A percentile compares a stretch with the other conserved stretches of the same genome.
Evolutionary conservation across 2,888 invertebrate genomes (phyloP).

Genomic region (Pheosia tremula): DNA sequence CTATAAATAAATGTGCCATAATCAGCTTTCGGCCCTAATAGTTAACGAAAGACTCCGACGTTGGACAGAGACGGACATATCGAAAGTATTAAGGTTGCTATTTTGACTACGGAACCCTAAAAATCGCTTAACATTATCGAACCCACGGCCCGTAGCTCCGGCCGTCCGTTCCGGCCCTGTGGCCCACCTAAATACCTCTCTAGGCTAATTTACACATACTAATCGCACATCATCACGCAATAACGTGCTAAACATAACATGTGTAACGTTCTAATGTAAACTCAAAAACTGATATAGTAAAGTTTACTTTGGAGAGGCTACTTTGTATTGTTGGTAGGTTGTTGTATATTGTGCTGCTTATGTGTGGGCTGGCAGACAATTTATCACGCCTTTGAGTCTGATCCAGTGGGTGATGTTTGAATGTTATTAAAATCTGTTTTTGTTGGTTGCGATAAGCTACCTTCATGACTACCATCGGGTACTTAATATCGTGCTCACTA

Average conservation of each 20-base stretch:
- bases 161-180: not conserved
- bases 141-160: not conserved
- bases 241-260: not conserved
- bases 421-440: not conserved
- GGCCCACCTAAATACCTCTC: conserved; percentile 31
- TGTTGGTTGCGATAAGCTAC: not conserved
- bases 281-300: not conserved
- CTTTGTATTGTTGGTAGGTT: not conserved
- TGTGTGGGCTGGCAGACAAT: conserved; percentile 24
- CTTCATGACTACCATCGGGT: not conserved
- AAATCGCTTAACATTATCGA: not conserved
- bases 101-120: no score
- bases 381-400: conserved; percentile 11
- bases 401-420: conserved; percentile 24
- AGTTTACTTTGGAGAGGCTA: not conserved
- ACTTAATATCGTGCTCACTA: not conserved
- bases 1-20: no score
- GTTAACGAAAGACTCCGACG: no score
- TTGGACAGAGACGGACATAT: no score
- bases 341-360: not conserved
- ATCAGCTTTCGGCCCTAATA: no score
- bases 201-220: conserved; percentile 57
- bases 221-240: conserved; percentile 33
- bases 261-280: not conserved
- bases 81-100: no score